Base-by-base conservation (phyloP, 2,113 vertebrate species). In the Callocephalon fimbriatum region DNA sequence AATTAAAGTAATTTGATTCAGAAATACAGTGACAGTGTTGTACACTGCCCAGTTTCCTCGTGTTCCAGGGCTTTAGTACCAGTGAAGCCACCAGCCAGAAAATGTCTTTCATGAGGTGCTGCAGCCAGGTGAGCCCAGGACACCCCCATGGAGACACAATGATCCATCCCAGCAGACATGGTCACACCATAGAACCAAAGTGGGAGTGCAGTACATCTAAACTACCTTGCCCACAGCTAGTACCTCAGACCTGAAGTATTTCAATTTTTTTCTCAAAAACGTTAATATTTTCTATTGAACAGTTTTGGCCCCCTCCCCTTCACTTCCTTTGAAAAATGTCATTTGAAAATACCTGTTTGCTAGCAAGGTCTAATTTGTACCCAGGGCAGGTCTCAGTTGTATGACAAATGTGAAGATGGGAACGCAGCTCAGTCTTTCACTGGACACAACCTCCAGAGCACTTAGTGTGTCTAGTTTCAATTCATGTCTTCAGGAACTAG, bases 401-500 rank as follows among this genome's bases (percentile, higher is more conserved):
- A 32, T 20, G 38, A 31, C 31, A 47, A 68, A 87, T 7, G 12
- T 37, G 38, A 35, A 50, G 40, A 42, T 2, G 3, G 37, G 68
- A 92, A 42, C 20, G 23, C 19, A 18, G 8, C 38, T 40, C 44
- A 47, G 40, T 16, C 16, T 37, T 86, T 83, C 48, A n/a, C 48
- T 40, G 23, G 31, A 51, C 20, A 12, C 53, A 59, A 15, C 15
- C 35, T 78, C 5, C 26, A 72, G 32, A 82, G 37, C 16, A 35
- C 38, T 73, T 38, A 38, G 13, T 7, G 4, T 6, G 22, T 65
- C 32, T 7, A 6, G 0, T 67, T 90, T 45, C 85, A 83, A 6
- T 50, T 23, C 68, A 67, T 0, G 0, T 23, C 58, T 25, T 31
- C 3, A 3, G 6, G 7, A 94, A 47, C 40, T 25, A 48, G 22